Evolutionary conservation across 2,888 invertebrate genomes (phyloP), one percentile per base, ranked within the genome.

Genomic region (Megaustenia siamemsis): DNA sequence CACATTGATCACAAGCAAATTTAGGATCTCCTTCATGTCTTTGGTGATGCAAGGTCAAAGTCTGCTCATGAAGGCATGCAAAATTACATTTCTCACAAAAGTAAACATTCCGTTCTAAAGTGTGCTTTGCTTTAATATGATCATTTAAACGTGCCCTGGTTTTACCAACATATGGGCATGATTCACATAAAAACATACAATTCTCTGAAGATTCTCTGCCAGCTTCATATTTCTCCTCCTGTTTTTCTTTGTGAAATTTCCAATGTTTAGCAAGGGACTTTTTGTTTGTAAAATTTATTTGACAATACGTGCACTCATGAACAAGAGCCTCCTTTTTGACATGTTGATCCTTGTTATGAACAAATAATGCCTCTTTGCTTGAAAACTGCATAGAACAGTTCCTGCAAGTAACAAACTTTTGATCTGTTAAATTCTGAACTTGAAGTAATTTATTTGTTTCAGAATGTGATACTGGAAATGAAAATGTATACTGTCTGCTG

Each of bases 1-100:
- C 73, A 77, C 86, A 86, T 35, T 84, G 73, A 45, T 82, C 79
- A 80, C 86, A 86, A 18, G 73, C 78, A 79, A 83, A 86, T 32
- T 83, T 78, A 21, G 63, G 69, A 6, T 60, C 75, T 43, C 78
- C 83, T 45, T 32, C 66, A 80, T 86, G 86, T 40, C 69, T 75
- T 3, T 60, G 69, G 28, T 21, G 63, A 49, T 86, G 86, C 32
- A 76, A 24, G 18, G 68, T 35, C 53, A 80, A 63, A 28, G 86
- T 80, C 43, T 81, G 63, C 40, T 85, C 80, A 40, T 86, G 85
- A 21, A 82, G 32, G 32, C 86, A 86, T 21, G 69, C 40, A 71
- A 83, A 86, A 10, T 71, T 15, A 60, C 86, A 86, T n/a, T 69
- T 38, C 32, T 71, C 45, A 76, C 86, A 86, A 0, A 43, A 53